Base-by-base conservation (phyloP, 2,797 vertebrate genomes). In the Vipera ursinii region DNA sequence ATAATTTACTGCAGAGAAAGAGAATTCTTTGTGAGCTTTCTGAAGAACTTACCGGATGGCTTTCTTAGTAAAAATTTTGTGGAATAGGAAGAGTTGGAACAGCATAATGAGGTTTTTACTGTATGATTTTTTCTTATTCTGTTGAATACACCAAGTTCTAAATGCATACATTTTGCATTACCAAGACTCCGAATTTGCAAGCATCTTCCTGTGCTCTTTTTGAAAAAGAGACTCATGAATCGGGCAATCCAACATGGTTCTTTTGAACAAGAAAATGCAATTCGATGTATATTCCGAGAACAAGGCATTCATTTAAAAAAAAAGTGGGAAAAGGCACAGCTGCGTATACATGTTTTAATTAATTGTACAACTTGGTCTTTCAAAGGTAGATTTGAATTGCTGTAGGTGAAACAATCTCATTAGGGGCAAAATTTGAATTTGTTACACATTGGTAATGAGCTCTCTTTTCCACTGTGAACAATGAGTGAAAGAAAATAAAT, bases 1-100 rank as follows among this genome's bases (percentile, higher is more conserved):
- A 82, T 92, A 90, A 90, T 93, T 90, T 59, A 85, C 87, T 56
- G 61, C 56, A 32, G 60, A 69, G 57, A 56, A 69, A 86, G 78
- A 61, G 48, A 82, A 48, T 82, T 48, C 73, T 48, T 57, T 48
- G 57, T n/a, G 63, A 38, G 63, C 3, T 82, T 78, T 78, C 38
- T 78, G 56, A 73, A 10, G 44, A 15, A 6, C 28, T 51, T 87
- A 53, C 1, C 3, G 26, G 28, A 55, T 38, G 48, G n/a, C 26
- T 24, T 17, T 87, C 22, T 26, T 44, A 6, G 53, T 56, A 15
- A 90, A 78, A 56, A 4, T 14, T 13, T 53, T 12, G 1, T 24
- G 44, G 28, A 78, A 82, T 15, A 63, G 57, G 32, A 59, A 51
- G 24, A 69, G n/a, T 22, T 17, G 9, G 48, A 92, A 38, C 13